These are phyloP conservation scores for Cyanoramphus novaezelandiae DNA, from an alignment of 2,113 vertebrate genomes.

Conservation along the genomic window DNA sequence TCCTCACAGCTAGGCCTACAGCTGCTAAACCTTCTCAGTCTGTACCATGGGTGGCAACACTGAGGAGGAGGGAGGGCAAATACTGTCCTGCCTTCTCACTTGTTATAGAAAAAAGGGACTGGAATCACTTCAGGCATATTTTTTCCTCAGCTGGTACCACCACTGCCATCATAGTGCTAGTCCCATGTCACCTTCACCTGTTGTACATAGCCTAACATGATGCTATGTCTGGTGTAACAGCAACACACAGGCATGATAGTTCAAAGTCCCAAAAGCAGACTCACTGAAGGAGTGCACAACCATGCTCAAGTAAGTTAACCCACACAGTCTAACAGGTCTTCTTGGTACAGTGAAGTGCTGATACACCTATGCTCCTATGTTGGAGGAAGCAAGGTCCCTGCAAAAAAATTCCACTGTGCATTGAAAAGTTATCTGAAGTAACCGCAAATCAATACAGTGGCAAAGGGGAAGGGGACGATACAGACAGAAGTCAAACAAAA, in stretches of 20 bases:
- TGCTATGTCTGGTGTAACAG: neutral
- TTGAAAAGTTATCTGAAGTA: neutral
- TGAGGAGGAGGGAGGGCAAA: neutral
- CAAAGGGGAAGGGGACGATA: neutral
- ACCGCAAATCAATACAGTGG: neutral
- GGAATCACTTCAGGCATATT: neutral
- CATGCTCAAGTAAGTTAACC: neutral
- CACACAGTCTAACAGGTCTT: neutral
- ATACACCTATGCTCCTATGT: neutral
- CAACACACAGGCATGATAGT: neutral
- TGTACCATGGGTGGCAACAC: neutral
- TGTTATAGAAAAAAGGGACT: neutral
- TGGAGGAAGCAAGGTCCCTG: neutral
- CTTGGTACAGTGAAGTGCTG: neutral
- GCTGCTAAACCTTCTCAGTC: neutral
- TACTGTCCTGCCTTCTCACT: neutral
- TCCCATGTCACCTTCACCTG: neutral
- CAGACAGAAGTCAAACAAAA: neutral
- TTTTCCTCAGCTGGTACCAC: neutral
- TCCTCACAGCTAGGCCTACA: neutral
- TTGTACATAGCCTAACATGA: neutral
- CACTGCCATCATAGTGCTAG: neutral
- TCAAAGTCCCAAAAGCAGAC: neutral
- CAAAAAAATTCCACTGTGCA: neutral
- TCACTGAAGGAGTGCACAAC: neutral